phyloP scores from a whole-genome alignment of 2,888 invertebrate genomes.

The Neuroscelio doddi region DNA sequence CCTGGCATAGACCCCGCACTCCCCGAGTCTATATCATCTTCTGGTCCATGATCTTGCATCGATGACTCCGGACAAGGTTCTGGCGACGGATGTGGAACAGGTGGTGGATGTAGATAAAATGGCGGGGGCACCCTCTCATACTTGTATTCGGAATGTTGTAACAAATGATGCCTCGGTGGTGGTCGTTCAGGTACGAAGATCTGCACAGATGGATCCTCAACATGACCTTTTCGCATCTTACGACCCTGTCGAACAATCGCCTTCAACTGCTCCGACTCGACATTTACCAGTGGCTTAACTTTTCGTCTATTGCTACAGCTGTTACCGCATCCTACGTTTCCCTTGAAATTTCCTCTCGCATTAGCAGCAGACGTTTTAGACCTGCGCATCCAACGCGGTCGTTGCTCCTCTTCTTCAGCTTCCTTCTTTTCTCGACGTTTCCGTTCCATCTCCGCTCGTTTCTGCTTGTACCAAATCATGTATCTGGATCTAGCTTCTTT shows the following conservation, averaged over 20 bases:
- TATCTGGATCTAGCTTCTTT: conserved; percentile 56
- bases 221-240: conserved; percentile 71
- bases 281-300: conserved; percentile 66
- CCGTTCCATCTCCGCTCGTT: conserved; percentile 63
- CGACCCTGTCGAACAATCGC: conserved; percentile 70
- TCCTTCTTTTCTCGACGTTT: conserved; percentile 48
- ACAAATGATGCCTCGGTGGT: conserved; percentile 77
- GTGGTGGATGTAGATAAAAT: conserved; percentile 68
- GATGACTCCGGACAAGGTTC: conserved; percentile 56
- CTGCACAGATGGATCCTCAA: conserved; percentile 61
- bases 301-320: conserved; percentile 53
- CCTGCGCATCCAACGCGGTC: conserved; percentile 56
- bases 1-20: conserved; percentile 78
- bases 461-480: conserved; percentile 70
- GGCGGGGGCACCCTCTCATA: conserved; percentile 74
- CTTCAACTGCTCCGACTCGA: conserved; percentile 68
- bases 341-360: conserved; percentile 11
- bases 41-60: conserved; percentile 38
- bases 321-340: conserved; percentile 41
- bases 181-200: conserved; percentile 63
- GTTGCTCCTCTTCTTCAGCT: conserved; percentile 55
- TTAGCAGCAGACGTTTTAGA: conserved; percentile 10
- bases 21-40: conserved; percentile 78
- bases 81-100: conserved; percentile 62
- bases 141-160: conserved; percentile 86